Evolutionary conservation across 2,888 invertebrate species (phyloP).

Genomic region (Macropis europaea): DNA sequence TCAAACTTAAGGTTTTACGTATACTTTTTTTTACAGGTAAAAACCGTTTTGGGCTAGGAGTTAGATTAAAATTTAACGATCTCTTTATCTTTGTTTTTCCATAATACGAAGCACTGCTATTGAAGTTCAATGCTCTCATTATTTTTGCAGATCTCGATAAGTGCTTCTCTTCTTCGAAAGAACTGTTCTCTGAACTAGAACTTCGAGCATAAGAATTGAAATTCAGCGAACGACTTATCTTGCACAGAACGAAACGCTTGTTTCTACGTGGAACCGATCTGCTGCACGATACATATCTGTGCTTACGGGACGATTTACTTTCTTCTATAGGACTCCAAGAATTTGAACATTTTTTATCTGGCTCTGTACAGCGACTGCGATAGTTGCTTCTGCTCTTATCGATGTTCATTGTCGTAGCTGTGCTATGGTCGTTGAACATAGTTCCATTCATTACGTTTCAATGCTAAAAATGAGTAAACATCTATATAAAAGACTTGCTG

Average conservation of each 20-base stretch:
- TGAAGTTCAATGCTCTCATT: conserved; percentile 70
- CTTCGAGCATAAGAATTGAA: conserved; percentile 59
- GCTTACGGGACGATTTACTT: conserved; percentile 56
- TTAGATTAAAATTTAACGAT: conserved; percentile 70
- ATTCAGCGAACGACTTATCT: conserved; percentile 69
- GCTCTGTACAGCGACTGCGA: conserved; percentile 47
- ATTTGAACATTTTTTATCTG: conserved; percentile 55
- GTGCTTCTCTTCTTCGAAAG: conserved; percentile 55
- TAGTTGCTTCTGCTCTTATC: conserved; percentile 55
- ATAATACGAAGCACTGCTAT: conserved; percentile 59
- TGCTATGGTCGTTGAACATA: conserved; percentile 57
- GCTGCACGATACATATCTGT: conserved; percentile 62
- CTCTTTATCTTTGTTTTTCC: conserved; percentile 68
- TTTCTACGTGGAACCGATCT: conserved; percentile 67
- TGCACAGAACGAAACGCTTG: conserved; percentile 59
- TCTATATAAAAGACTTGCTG: neutral
- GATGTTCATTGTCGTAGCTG: conserved; percentile 46
- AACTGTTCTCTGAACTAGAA: conserved; percentile 54
- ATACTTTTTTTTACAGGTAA: conserved; percentile 38
- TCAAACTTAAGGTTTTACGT: conserved; percentile 44
- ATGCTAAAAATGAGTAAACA: conserved; percentile 3
- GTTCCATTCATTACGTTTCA: conserved; percentile 16
- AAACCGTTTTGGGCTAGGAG: conserved; percentile 67
- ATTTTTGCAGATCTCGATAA: conserved; percentile 74
- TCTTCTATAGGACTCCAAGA: conserved; percentile 66